Conservation (phyloP, 2,888 invertebrate genomes). For the Flabesymbios commensalis region DNA sequence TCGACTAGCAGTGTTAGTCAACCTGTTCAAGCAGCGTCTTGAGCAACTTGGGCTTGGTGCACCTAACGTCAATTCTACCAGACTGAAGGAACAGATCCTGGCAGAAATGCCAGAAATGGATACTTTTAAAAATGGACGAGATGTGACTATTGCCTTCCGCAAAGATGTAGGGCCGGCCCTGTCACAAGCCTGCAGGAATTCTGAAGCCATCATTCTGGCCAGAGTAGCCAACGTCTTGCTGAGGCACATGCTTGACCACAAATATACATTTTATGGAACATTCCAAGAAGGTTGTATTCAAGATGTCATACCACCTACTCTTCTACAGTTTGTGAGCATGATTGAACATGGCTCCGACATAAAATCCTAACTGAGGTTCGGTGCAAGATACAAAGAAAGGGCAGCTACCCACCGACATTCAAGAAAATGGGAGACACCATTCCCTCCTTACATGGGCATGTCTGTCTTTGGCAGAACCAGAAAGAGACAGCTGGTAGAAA, state of each 20-base stretch:
- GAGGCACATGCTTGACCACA: slow-evolving; percentile 24
- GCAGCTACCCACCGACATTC: slow-evolving; percentile 17
- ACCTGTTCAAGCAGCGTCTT: slow-evolving; percentile 25
- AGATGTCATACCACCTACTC: slow-evolving; percentile 17
- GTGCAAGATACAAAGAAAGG: slow-evolving; percentile 15
- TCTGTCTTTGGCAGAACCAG: slow-evolving; percentile 32
- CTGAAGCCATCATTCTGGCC: slow-evolving; percentile 34
- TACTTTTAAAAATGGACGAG: slow-evolving; percentile 29
- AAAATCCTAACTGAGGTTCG: slow-evolving; percentile 20
- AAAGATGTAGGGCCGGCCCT: slow-evolving; percentile 29
- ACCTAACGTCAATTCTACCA: slow-evolving; percentile 16
- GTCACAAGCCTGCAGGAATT: not conserved
- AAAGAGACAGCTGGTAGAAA: slow-evolving; percentile 30
- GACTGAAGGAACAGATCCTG: slow-evolving; percentile 24
- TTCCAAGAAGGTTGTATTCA: slow-evolving; percentile 25
- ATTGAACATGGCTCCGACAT: slow-evolving; percentile 23
- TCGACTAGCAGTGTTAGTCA: slow-evolving; percentile 2
- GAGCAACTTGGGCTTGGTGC: slow-evolving; percentile 23
- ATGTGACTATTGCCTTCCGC: slow-evolving; percentile 30
- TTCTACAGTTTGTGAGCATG: slow-evolving; percentile 21
- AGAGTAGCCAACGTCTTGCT: slow-evolving; percentile 35
- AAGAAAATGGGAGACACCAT: slow-evolving; percentile 17
- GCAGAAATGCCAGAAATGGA: slow-evolving; percentile 20
- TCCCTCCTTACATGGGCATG: slow-evolving; percentile 32
- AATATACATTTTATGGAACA: slow-evolving; percentile 18